Percentiles rank a stretch among this genome's conserved stretches.
phyloP scores from a whole-genome alignment of 2,113 vertebrate genomes.

The Gobiocypris rarus region DNA sequence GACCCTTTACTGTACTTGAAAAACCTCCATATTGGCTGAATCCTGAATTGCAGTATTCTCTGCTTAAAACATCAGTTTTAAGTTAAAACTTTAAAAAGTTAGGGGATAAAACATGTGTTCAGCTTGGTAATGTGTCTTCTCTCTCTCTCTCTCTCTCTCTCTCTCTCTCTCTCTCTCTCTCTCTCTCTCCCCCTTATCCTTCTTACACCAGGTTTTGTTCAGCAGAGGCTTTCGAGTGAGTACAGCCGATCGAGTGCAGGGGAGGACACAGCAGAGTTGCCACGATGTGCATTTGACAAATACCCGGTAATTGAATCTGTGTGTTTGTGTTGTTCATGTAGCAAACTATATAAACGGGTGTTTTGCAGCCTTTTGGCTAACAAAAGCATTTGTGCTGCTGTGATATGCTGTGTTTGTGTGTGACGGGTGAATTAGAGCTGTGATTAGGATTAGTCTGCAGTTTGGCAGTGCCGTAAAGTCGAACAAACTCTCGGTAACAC shows the following conservation, averaged over 20 bases:
- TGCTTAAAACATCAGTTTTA: neutral
- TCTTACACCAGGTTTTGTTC: constrained; percentile 8
- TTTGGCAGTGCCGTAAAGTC: constrained; percentile 17
- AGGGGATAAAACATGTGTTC: neutral
- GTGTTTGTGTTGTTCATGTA: neutral
- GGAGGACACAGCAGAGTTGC: neutral
- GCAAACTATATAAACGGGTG: neutral
- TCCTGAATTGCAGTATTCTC: neutral
- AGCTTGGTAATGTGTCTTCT: neutral
- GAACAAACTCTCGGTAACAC: constrained; percentile 5
- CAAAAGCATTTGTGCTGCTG: neutral
- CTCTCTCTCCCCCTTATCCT: neutral
- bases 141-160: neutral
- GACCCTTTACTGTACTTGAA: neutral
- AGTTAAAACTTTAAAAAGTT: too few species aligned
- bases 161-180: neutral
- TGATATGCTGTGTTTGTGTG: constrained; percentile 4
- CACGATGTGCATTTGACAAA: constrained; percentile 34
- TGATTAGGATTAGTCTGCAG: constrained; percentile 28
- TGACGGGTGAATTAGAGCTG: constrained; percentile 4
- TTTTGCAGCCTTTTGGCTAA: neutral
- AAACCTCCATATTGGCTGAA: neutral
- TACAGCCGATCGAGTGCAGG: constrained; percentile 1
- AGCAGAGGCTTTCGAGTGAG: neutral
- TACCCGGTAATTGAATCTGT: neutral